These are phyloP conservation scores for Stomatorhinus walkeri DNA, from an alignment of 2,797 vertebrate species.

Conservation along the genomic window DNA sequence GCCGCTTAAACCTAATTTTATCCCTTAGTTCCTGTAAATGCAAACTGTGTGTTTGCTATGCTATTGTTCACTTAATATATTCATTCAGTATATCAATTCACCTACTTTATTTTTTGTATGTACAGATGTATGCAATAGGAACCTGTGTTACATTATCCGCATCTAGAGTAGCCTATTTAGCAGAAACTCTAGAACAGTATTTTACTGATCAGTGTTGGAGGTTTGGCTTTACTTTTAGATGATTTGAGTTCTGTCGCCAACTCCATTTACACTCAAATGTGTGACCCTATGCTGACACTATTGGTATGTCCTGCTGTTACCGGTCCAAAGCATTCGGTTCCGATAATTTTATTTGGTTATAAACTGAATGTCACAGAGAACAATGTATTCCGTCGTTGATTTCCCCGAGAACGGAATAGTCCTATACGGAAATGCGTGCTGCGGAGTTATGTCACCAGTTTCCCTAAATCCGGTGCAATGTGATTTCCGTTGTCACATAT, in stretches of 20 bases:
- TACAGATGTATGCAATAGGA: background rate
- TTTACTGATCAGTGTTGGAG: background rate
- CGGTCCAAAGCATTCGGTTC: constrained; percentile 17
- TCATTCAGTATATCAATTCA: background rate
- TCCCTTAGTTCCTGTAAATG: background rate
- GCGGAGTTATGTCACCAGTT: background rate
- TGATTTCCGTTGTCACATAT: background rate
- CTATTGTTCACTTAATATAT: background rate
- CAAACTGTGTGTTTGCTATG: background rate
- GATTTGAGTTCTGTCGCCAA: constrained; percentile 62
- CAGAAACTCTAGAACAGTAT: background rate
- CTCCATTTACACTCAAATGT: constrained; percentile 66
- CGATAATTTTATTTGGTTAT: constrained; percentile 20
- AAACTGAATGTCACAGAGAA: constrained; percentile 22
- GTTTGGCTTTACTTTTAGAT: background rate
- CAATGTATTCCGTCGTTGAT: background rate
- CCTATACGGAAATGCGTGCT: background rate
- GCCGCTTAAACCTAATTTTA: background rate
- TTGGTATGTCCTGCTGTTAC: constrained; percentile 65
- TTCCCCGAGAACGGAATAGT: background rate
- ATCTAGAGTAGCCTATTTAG: background rate
- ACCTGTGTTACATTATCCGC: background rate
- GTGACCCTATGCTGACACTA: constrained; percentile 58
- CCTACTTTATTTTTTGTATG: background rate
- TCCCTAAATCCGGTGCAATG: background rate